Base-by-base conservation (phyloP, 2,888 invertebrate genomes). In the Neria commutata region DNA sequence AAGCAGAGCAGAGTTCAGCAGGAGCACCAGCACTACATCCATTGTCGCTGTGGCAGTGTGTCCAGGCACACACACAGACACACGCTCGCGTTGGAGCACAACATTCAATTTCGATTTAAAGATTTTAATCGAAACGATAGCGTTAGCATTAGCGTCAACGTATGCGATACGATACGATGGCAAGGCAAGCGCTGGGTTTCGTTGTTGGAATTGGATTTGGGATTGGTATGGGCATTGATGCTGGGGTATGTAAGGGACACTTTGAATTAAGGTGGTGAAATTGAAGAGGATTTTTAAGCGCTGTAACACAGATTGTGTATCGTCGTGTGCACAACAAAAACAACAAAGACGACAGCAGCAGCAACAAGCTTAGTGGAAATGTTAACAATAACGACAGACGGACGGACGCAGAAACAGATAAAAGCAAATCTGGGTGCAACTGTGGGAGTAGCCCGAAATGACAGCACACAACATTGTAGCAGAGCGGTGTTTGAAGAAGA, bases 51-150 rank as follows among this genome's bases (percentile, higher is more conserved):
- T n/a, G n/a, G n/a, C n/a, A n/a, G n/a, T n/a, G n/a, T n/a, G n/a
- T n/a, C n/a, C n/a, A n/a, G n/a, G n/a, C n/a, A n/a, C n/a, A n/a
- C n/a, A n/a, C n/a, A n/a, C n/a, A n/a, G n/a, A n/a, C n/a, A n/a
- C n/a, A n/a, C 16, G 24, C 24, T 40, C 47, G 33, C 10, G 19
- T 16, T 11, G 21, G 24, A 19, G 50, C 51, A 59, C 47, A 33
- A 56, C 55, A 60, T 56, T 60, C 60, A 56, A 60, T 60, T 60
- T 60, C 60, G 52, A 60, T 60, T 60, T 60, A 60, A 60, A 60
- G 60, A 60, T 60, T 56, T 56, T 60, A 56, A 60, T 60, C 60
- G 60, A 58, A 46, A 6, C 19, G 19, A 54, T 29, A 11, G n/a
- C n/a, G n/a, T n/a, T n/a, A n/a, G n/a, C n/a, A n/a, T n/a, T n/a